phyloP scores from a whole-genome alignment of 1,140 invertebrate species.

The Homalodisca vitripennis region DNA sequence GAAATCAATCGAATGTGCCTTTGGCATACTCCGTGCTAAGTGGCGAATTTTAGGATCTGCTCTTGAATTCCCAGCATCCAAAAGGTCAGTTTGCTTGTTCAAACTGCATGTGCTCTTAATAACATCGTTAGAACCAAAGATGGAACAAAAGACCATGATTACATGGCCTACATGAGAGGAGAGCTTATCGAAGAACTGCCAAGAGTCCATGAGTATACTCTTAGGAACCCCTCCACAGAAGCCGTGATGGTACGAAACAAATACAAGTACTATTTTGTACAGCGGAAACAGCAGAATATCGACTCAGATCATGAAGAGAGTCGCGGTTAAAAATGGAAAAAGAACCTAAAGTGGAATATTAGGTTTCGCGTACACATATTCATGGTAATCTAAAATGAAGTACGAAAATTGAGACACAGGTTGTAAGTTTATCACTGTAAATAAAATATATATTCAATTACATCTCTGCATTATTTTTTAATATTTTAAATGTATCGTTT shows the following conservation, averaged over 20 bases:
- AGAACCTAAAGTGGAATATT: too few species aligned
- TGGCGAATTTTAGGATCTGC: constrained; percentile 16
- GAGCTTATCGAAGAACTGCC: neutral
- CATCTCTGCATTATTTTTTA: too few species aligned
- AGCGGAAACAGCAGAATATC: neutral
- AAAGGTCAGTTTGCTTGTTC: neutral
- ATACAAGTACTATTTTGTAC: constrained; percentile 1
- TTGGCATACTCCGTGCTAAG: constrained; percentile 25
- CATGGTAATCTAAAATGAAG: too few species aligned
- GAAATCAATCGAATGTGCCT: constrained; percentile 32
- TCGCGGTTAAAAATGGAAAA: too few species aligned
- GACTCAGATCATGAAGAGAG: too few species aligned
- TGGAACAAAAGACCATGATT: neutral
- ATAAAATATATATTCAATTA: too few species aligned
- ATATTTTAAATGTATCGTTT: too few species aligned
- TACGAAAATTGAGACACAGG: too few species aligned
- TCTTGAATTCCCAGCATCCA: constrained; percentile 10
- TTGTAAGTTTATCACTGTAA: too few species aligned
- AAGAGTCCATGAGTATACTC: neutral
- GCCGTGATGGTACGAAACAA: neutral
- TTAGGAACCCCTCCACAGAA: neutral
- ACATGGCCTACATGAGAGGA: constrained; percentile 5
- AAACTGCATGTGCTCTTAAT: constrained; percentile 7
- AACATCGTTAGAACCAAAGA: constrained; percentile 18
- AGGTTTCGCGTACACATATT: too few species aligned